Conservation (phyloP, 2,797 vertebrate genomes). For the Cryptoprocta ferox region DNA sequence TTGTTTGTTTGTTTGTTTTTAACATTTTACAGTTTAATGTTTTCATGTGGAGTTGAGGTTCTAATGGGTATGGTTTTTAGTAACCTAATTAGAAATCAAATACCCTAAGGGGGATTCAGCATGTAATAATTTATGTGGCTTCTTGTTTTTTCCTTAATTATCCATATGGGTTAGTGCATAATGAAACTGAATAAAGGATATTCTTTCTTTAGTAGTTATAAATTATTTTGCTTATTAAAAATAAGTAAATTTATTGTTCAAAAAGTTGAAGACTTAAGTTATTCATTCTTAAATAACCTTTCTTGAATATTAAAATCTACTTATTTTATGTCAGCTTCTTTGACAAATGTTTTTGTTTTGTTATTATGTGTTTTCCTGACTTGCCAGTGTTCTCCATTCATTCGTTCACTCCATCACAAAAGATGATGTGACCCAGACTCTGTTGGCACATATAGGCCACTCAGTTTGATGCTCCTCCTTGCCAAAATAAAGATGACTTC, state of each 20-base stretch:
- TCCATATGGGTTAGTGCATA: not conserved
- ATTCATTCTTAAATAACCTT: conserved; percentile 28
- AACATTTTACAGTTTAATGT: conserved; percentile 22
- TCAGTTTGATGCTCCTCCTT: not conserved
- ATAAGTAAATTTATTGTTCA: not conserved
- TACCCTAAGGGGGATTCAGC: not conserved
- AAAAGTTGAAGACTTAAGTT: not conserved
- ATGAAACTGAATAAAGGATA: conserved; percentile 33
- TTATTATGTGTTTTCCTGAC: not conserved
- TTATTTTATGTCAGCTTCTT: not conserved
- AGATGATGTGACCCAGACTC: not conserved
- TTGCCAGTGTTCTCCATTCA: not conserved
- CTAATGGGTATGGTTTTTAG: conserved; percentile 10
- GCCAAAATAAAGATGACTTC: not conserved
- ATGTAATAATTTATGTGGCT: not conserved
- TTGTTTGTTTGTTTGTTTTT: not conserved
- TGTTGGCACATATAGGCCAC: not conserved
- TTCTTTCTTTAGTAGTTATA: not conserved
- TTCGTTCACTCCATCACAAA: not conserved
- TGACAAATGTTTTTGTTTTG: not conserved
- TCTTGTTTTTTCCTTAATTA: not conserved
- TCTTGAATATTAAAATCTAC: conserved; percentile 13
- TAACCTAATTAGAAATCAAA: not conserved
- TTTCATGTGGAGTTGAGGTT: not conserved
- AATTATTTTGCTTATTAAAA: conserved; percentile 46